Base-by-base conservation (phyloP, 2,888 invertebrate species). In the Lepidocyrtoides sp. region DNA sequence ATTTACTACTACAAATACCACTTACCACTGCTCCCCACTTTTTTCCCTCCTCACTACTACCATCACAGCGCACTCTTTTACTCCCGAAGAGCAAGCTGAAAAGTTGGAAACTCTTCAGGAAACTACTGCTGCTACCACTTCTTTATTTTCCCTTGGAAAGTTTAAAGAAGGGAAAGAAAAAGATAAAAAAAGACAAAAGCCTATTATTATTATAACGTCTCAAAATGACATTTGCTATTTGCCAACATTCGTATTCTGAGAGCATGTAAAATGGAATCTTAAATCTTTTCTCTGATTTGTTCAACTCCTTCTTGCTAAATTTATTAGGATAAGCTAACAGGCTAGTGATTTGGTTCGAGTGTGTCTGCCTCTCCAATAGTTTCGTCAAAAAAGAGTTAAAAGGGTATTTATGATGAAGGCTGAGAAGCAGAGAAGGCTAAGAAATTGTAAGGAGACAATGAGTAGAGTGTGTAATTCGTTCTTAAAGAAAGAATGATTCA, bases 21-120 rank as follows among this genome's bases (percentile, higher is more conserved):
- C 23, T 3, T 26, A 63, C 26, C 14, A 23, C 10, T 66, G 26
- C 2, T 26, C n/a, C 36, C 7, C 66, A 69, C 2, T n/a, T 10
- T 26, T 57, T 7, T 7, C 1, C n/a, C 7, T n/a, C 32, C 44
- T 63, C 36, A 14, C 66, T 17, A 72, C 57, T 72, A 57, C 81
- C 20, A 66, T 1, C 36, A 17, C 29, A 0, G 36, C 44, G 57
- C 17, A n/a, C 57, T 51, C 10, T 4, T 29, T 10, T n/a, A 77
- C 48, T 51, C 51, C 7, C 20, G 75, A 36, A 44, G 41, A n/a
- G n/a, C 63, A 69, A 32, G 69, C 51, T 83, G 57, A 69, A 89
- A 89, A 89, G 82, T 89, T 83, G 36, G 32, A 60, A 84, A 77
- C 83, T 89, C 89, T 89, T 60, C n/a, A 63, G 36, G 48, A 32